Base-by-base conservation (phyloP, 2,888 invertebrate genomes). In the Drosophila trichaetosa region DNA sequence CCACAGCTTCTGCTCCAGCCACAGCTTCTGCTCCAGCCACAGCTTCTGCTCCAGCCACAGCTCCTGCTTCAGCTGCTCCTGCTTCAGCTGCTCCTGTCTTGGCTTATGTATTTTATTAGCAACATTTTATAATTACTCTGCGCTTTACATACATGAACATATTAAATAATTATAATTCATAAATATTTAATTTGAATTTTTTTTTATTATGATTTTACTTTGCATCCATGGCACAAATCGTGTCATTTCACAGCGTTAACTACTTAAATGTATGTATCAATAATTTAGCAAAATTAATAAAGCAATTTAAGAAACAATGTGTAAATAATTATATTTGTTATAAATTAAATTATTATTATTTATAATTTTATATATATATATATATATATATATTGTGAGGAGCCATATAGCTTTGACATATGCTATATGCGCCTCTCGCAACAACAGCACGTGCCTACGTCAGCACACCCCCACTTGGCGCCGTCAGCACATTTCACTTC, bases 71-170 rank as follows among this genome's bases (percentile, higher is more conserved):
- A 2, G 2, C 31, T 8, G 8, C 8, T 8, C 2, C 31, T 31
- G 31, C 31, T 31, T 0, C 31, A 8, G 31, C 29, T 1, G 7
- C 7, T 7, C 29, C 7, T 60, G 48, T n/a, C 53, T 34, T 53
- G 21, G 49, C 70, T 38, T 29, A 46, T 29, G 6, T 18, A 38
- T 31, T 11, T 42, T 18, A 46, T 61, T 38, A 13, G 6, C 36
- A 18, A 36, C 21, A 60, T 33, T 65, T 53, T 27, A 58, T 53
- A 48, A 48, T 60, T 34, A 16, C 34, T 5, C 5, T 2, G n/a
- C n/a, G 10, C 10, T 40, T 4, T 2, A 4, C 10, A 11, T 5
- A 2, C 42, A 21, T n/a, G 5, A 21, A 42, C 8, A 31, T 29
- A n/a, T 6, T 6, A 6, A n/a, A n/a, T n/a, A 42, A 11, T n/a